These are phyloP conservation scores for Hyphantria cunea DNA, from an alignment of 1,140 invertebrate genomes.

Conservation along the genomic window DNA sequence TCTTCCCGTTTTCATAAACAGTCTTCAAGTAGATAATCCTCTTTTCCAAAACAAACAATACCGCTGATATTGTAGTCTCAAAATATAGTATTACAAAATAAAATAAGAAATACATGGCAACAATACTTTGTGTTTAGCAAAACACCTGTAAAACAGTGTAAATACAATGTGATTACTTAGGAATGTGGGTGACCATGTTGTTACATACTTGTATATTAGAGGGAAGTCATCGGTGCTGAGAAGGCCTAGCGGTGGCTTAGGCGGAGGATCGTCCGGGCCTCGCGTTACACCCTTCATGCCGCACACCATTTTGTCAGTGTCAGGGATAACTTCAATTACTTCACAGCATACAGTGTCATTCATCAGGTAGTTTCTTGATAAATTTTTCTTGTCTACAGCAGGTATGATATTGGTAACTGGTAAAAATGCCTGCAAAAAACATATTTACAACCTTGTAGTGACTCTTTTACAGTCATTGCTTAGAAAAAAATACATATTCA, in stretches of 20 bases:
- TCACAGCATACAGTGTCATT: conserved; percentile 94
- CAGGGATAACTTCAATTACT: conserved; percentile 92
- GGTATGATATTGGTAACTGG: conserved; percentile 87
- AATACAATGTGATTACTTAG: conserved; percentile 40
- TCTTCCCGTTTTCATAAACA: conserved; percentile 7
- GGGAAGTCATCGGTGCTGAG: conserved; percentile 93
- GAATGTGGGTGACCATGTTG: conserved; percentile 11
- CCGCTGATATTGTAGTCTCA: conserved; percentile 42
- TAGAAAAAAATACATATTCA: too few species aligned
- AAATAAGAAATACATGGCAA: conserved; percentile 40
- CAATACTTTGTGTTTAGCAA: conserved; percentile 40
- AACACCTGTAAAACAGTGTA: conserved; percentile 62
- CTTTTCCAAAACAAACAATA: conserved; percentile 28
- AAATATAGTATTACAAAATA: conserved; percentile 41
- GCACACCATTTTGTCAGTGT: conserved; percentile 92
- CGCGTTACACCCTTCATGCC: conserved; percentile 91
- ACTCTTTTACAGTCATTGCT: too few species aligned
- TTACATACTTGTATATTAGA: conserved; percentile 92
- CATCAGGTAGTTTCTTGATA: conserved; percentile 88
- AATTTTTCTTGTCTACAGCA: conserved; percentile 91
- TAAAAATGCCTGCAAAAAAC: conserved; percentile 84
- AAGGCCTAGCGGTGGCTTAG: conserved; percentile 89
- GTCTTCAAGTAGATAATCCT: conserved; percentile 6
- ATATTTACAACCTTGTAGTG: background rate
- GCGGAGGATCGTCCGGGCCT: conserved; percentile 84